Percentiles rank a stretch among this genome's conserved stretches.
These are phyloP conservation scores for Sebastes elongatus DNA, from an alignment of 2,797 vertebrate genomes.

Conservation along the genomic window DNA sequence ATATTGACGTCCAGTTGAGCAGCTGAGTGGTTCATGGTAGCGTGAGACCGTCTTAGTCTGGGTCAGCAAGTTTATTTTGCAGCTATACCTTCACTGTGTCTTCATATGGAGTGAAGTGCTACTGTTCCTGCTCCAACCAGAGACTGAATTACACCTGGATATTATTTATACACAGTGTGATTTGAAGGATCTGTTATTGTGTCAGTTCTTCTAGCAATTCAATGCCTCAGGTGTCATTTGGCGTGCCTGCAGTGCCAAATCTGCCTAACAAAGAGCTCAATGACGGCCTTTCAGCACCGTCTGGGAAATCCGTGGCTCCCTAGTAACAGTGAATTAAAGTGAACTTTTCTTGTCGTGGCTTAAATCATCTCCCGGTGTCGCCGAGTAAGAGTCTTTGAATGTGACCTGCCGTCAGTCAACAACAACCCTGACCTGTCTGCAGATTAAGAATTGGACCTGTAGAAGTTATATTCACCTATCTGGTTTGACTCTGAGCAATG, in stretches of 20 bases:
- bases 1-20: slow-evolving; percentile 33
- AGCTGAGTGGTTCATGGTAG: neutral
- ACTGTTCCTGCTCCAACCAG: neutral
- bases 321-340: slow-evolving; percentile 80
- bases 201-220: neutral
- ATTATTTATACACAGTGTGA: neutral
- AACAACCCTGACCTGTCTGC: slow-evolving; percentile 48
- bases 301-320: slow-evolving; percentile 45
- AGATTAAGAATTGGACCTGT: slow-evolving; percentile 53
- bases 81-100: neutral
- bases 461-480: slow-evolving; percentile 19
- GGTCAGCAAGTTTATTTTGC: slow-evolving; percentile 40
- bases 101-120: neutral
- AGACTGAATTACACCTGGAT: neutral
- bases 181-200: neutral
- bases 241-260: slow-evolving; percentile 31
- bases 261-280: slow-evolving; percentile 71
- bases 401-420: slow-evolving; percentile 50
- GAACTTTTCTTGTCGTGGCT: slow-evolving; percentile 65
- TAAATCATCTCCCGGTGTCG: slow-evolving; percentile 40
- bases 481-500: neutral
- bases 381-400: slow-evolving; percentile 60
- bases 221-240: slow-evolving; percentile 36
- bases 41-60: neutral
- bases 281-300: slow-evolving; percentile 33